A percentile compares a stretch with the other conserved stretches of the same genome.
Conservation (phyloP, 2,797 vertebrate genomes). For the Lagorchestes hirsutus region DNA sequence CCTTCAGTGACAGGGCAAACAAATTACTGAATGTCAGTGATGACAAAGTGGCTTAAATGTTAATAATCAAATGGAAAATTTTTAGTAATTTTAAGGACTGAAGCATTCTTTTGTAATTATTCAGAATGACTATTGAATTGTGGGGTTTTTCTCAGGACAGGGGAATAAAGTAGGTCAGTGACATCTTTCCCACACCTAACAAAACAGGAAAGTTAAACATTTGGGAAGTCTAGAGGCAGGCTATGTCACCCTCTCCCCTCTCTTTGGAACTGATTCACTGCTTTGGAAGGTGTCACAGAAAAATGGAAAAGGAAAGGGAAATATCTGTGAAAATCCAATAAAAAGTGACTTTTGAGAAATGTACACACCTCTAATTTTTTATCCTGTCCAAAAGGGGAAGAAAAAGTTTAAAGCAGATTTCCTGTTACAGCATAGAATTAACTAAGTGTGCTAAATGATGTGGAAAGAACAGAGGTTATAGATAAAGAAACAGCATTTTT, state of each 20-base stretch:
- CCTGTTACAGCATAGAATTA: neutral
- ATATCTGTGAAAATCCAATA: neutral
- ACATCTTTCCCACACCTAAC: neutral
- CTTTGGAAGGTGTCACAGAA: neutral
- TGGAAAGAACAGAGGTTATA: neutral
- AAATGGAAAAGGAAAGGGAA: neutral
- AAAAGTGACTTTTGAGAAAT: neutral
- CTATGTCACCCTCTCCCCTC: neutral
- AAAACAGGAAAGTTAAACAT: neutral
- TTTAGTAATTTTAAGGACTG: neutral
- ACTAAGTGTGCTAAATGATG: neutral
- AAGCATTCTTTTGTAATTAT: neutral
- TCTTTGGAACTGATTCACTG: neutral
- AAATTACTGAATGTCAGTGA: neutral
- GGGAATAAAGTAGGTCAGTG: neutral
- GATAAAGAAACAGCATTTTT: neutral
- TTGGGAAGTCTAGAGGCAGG: neutral
- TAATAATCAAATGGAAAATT: neutral
- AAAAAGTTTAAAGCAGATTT: neutral
- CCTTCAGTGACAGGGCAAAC: constrained; percentile 39
- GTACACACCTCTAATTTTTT: neutral
- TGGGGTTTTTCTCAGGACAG: neutral
- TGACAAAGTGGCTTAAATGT: neutral
- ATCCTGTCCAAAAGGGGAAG: neutral
- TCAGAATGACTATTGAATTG: neutral